Conservation (phyloP, 2,888 invertebrate genomes). For the Euzetes globulus region DNA sequence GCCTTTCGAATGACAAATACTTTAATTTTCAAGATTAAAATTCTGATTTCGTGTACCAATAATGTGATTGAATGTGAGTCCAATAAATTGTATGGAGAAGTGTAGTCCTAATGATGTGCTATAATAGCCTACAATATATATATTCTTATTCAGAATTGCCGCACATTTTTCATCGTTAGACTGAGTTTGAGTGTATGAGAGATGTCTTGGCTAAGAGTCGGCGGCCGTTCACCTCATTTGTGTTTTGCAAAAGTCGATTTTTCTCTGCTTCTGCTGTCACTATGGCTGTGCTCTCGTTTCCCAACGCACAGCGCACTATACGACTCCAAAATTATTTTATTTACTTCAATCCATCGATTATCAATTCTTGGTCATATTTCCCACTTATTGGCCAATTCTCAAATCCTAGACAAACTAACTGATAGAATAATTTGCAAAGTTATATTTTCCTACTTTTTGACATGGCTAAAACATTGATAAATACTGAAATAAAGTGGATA, state of each 20-base stretch:
- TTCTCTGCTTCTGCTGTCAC: background rate
- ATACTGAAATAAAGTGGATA: too few relatives aligned
- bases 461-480: too few relatives aligned
- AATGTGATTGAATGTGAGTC: background rate
- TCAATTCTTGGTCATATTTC: too few relatives aligned
- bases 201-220: background rate
- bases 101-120: background rate
- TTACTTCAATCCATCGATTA: too few relatives aligned
- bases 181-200: background rate
- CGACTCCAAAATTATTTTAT: too few relatives aligned
- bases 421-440: too few relatives aligned
- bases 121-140: background rate
- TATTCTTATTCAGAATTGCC: constrained; percentile 10
- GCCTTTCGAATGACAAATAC: too few relatives aligned
- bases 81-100: background rate
- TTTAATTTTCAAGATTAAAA: background rate
- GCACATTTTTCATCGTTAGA: constrained; percentile 18
- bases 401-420: too few relatives aligned
- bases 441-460: too few relatives aligned
- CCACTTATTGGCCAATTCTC: too few relatives aligned
- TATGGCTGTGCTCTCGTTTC: background rate
- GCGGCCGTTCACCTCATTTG: constrained; percentile 24
- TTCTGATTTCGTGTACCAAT: background rate
- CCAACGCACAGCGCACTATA: background rate
- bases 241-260: constrained; percentile 7